Percentiles rank a stretch among this genome's conserved stretches.
Conservation (phyloP, 2,113 vertebrate genomes). For the Oryzias curvinotus region DNA sequence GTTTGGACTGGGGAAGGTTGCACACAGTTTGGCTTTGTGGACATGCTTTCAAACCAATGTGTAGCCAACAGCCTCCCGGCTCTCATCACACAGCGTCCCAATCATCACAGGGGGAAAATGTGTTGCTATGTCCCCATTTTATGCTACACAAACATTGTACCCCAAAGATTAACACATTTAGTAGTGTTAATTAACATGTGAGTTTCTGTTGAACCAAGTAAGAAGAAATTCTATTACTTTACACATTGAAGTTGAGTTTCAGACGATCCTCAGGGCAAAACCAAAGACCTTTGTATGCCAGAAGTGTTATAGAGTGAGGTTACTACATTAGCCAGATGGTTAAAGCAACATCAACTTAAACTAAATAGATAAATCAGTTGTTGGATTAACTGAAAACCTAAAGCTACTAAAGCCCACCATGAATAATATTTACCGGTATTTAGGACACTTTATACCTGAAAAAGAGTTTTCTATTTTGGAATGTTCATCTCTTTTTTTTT, state of each 20-base stretch:
- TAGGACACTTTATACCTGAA: no score
- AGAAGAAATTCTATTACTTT: constrained; percentile 1
- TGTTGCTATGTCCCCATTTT: background rate
- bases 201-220: background rate
- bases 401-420: no score
- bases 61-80: background rate
- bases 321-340: no score
- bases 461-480: no score
- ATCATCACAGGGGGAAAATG: background rate
- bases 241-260: background rate
- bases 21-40: background rate
- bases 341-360: no score
- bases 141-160: background rate
- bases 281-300: no score
- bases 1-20: constrained; percentile 5
- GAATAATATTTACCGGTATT: no score
- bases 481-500: no score
- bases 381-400: no score
- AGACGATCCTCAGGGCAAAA: no score
- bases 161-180: background rate
- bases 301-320: no score
- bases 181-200: background rate
- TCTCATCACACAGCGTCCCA: background rate
- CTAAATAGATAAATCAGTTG: no score
- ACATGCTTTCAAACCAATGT: background rate